Percentiles rank a stretch among this genome's conserved stretches.
Evolutionary conservation across 1,140 invertebrate genomes (phyloP).

Genomic region (Drosophila repletoides): DNA sequence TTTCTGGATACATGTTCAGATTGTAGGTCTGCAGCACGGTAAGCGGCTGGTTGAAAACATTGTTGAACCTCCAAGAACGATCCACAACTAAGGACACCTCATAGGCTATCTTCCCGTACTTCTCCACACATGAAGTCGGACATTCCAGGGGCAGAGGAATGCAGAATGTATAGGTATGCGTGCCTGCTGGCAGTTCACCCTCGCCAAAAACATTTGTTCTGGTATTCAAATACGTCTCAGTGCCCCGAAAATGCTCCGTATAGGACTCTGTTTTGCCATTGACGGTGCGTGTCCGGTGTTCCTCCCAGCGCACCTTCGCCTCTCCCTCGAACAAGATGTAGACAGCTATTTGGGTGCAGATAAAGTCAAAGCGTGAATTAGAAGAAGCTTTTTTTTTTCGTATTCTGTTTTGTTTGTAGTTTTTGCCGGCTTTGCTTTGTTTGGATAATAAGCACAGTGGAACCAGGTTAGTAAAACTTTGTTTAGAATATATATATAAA

Average conservation of each 20-base stretch:
- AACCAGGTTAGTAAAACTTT: neutral
- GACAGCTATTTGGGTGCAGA: constrained; percentile 33
- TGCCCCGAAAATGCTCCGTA: constrained; percentile 50
- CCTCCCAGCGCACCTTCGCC: constrained; percentile 68
- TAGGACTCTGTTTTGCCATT: constrained; percentile 45
- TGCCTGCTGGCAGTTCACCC: constrained; percentile 53
- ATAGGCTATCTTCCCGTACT: constrained; percentile 87
- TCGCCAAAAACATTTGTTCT: constrained; percentile 38
- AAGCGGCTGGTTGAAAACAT: constrained; percentile 87
- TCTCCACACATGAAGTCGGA: constrained; percentile 88
- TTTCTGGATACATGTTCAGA: constrained; percentile 85
- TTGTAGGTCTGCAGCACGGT: constrained; percentile 89
- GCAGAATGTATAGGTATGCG: constrained; percentile 61
- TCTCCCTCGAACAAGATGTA: constrained; percentile 64
- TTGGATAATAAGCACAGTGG: neutral
- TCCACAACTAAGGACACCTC: constrained; percentile 86
- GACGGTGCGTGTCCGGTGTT: constrained; percentile 27
- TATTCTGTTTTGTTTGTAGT: neutral
- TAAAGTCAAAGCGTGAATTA: neutral
- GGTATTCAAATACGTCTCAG: constrained; percentile 48
- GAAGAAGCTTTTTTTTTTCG: neutral
- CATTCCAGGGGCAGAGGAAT: constrained; percentile 83
- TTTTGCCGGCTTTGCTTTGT: neutral
- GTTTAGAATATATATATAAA: neutral
- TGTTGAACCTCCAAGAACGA: constrained; percentile 89